phyloP scores from a whole-genome alignment of 2,888 invertebrate species.

The Thereva unica region DNA sequence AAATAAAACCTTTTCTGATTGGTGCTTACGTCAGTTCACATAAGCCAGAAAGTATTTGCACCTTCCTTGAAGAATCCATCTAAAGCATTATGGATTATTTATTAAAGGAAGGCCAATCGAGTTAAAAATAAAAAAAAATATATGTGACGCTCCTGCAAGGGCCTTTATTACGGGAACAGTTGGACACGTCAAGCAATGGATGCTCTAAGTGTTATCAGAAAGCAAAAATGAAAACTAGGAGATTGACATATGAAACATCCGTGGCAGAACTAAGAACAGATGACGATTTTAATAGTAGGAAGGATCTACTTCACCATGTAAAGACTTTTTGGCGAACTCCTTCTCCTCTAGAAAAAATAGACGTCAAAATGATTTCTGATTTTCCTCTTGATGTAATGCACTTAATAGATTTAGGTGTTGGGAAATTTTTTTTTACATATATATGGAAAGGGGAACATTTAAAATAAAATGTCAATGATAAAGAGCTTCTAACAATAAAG shows the following conservation, averaged over 20 bases:
- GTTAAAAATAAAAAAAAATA: constrained; percentile 6
- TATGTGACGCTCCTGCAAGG: constrained; percentile 21
- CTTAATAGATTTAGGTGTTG: constrained; percentile 37
- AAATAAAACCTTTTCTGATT: no score
- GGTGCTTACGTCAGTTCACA: no score
- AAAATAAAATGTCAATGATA: constrained; percentile 8
- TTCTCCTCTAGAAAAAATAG: constrained; percentile 20
- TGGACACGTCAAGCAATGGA: constrained; percentile 19
- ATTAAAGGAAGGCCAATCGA: no score
- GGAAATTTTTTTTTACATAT: constrained; percentile 21
- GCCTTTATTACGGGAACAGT: constrained; percentile 23
- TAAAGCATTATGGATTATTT: no score
- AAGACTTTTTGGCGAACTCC: constrained; percentile 1
- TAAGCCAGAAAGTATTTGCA: background rate
- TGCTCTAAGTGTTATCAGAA: constrained; percentile 30
- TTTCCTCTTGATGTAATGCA: constrained; percentile 39
- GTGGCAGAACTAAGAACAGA: constrained; percentile 3
- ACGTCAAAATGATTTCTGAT: constrained; percentile 29
- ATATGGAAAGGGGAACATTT: constrained; percentile 5
- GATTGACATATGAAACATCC: constrained; percentile 6
- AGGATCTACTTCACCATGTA: constrained; percentile 4
- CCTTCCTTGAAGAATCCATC: background rate
- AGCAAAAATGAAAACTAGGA: constrained; percentile 4
- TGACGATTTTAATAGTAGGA: constrained; percentile 12
- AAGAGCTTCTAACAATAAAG: background rate